Evolutionary conservation across 2,797 vertebrate species (phyloP), one percentile per base, ranked within the genome.

Genomic region (Sebastes paucispinis): DNA sequence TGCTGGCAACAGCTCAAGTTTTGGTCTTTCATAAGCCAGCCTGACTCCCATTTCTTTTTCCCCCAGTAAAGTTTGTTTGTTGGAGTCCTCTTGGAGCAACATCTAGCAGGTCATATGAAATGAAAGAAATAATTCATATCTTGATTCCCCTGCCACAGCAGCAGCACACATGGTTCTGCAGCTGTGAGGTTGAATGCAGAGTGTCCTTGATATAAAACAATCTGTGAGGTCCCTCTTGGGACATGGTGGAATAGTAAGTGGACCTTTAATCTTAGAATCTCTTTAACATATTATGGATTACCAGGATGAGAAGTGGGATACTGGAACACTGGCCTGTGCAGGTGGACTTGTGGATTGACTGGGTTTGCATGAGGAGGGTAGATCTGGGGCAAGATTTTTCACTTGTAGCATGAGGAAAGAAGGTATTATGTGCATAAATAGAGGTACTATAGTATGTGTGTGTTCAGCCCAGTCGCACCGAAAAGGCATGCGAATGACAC

Each of bases 41-140:
- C 18, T 57, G 43, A 75, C 57, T 73, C 55, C 13, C 2, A 9
- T 73, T 63, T 22, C 2, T 34, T 34, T 34, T 63, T 36, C 43
- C 12, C 32, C 47, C 27, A 39, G 50, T n/a, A 31, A 76, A 55
- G 32, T 69, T 22, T 10, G 22, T 54, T 69, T 80, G 39, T 43
- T 47, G 16, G 43, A 52, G 27, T 34, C 69, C 54, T 69, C 55
- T 39, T 43, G 69, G 39, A 43, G 39, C 39, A 43, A 43, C 39
- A 43, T 43, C 39, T 43, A 24, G 32, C 57, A 20, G 54, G 55
- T 25, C 25, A 31, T 11, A 16, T 32, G 9, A 60, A 69, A 71
- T 43, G n/a, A 82, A 72, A 69, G 25, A 66, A 54, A 73, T 68
- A 24, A 39, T 11, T 73, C 59, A 52, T 20, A 13, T 71, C 71